phyloP scores from a whole-genome alignment of 2,888 invertebrate genomes.

The Heliconius aoede region DNA sequence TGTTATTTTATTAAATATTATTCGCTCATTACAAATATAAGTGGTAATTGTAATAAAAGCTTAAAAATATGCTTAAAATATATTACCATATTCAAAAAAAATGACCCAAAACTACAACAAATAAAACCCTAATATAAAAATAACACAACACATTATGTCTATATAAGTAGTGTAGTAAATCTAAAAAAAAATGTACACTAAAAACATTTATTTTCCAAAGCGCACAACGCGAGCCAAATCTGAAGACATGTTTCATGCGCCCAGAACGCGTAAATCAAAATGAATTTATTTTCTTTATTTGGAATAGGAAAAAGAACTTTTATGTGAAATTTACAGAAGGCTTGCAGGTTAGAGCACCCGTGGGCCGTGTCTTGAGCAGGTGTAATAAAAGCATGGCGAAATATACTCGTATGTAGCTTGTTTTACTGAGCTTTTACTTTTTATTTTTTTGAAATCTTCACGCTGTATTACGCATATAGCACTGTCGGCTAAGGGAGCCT shows the following conservation, averaged over 20 bases:
- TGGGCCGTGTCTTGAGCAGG: conserved; percentile 2
- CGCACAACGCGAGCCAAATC: conserved; percentile 35
- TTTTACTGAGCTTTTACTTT: no score
- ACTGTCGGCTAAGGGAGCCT: no score
- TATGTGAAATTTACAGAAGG: conserved; percentile 20
- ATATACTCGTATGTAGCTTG: neutral
- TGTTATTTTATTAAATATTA: no score
- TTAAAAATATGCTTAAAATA: no score
- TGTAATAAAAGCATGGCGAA: neutral
- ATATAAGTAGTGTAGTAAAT: neutral
- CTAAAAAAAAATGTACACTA: conserved; percentile 7
- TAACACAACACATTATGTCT: neutral
- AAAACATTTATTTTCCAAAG: conserved; percentile 33
- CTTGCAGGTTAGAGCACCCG: conserved; percentile 19
- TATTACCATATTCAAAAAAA: neutral
- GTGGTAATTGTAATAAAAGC: no score
- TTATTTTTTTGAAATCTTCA: no score
- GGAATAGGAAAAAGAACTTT: conserved; percentile 35
- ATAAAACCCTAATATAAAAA: neutral
- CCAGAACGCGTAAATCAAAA: conserved; percentile 38
- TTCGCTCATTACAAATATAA: no score
- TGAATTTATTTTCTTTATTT: conserved; percentile 37
- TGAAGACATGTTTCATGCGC: conserved; percentile 37
- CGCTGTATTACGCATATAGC: no score
- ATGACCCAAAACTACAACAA: neutral